Evolutionary conservation across 1,140 invertebrate genomes (phyloP).

Genomic region (Drosophila oshimai): DNA sequence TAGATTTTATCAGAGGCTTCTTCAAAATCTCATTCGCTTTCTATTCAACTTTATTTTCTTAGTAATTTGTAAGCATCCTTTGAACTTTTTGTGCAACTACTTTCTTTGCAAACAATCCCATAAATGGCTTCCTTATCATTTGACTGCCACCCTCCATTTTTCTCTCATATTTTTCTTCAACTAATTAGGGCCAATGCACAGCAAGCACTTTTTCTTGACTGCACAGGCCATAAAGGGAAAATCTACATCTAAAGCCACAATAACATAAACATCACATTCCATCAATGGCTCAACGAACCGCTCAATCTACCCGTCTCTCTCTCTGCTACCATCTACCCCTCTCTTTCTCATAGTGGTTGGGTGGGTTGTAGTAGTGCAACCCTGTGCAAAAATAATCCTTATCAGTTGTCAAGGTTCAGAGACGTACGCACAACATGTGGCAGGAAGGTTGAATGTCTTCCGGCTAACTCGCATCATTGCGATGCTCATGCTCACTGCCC

Average conservation of each 20-base stretch:
- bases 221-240: conserved; percentile 22
- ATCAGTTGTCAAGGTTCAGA: conserved; percentile 78
- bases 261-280: conserved; percentile 64
- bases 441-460: conserved; percentile 68
- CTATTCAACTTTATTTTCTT: too few species aligned
- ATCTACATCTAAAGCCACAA: conserved; percentile 48
- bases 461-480: conserved; percentile 17
- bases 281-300: conserved; percentile 57
- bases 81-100: conserved; percentile 2
- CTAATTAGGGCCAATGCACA: conserved; percentile 66
- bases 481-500: too few species aligned
- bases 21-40: not conserved
- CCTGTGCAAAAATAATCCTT: conserved; percentile 70
- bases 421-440: conserved; percentile 73
- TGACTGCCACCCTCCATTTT: not conserved
- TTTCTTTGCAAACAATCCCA: not conserved
- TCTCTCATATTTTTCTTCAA: conserved; percentile 13
- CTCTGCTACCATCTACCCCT: not conserved
- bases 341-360: not conserved
- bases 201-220: conserved; percentile 34
- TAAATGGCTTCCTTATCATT: conserved; percentile 19
- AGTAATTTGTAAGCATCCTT: not conserved
- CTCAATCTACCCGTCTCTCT: conserved; percentile 2
- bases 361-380: conserved; percentile 53
- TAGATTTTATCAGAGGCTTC: not conserved